A percentile compares a stretch with the other conserved stretches of the same genome.
Conservation (phyloP, 1,140 invertebrate genomes). For the Charaxes varanes region DNA sequence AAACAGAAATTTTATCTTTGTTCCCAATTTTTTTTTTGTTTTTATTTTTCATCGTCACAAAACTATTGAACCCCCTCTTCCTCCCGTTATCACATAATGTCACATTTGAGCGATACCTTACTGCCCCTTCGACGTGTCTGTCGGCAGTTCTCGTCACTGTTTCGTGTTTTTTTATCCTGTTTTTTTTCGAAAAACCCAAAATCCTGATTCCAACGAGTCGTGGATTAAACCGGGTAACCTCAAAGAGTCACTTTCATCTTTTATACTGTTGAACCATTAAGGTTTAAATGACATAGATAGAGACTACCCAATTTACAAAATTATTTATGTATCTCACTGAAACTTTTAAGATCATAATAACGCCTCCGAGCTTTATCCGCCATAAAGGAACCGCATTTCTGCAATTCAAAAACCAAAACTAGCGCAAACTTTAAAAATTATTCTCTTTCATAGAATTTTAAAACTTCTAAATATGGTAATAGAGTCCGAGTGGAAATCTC, state of each 20-base stretch:
- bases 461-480: constrained; percentile 19
- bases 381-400: constrained; percentile 13
- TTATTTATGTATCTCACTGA: not conserved
- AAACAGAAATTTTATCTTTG: too few species aligned
- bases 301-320: not conserved
- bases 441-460: constrained; percentile 14
- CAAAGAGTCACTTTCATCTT: not conserved
- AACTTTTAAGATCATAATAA: constrained; percentile 17
- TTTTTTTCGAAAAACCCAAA: too few species aligned
- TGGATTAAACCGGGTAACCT: too few species aligned
- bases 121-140: too few species aligned
- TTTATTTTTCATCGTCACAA: too few species aligned
- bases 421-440: constrained; percentile 13
- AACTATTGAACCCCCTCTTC: too few species aligned
- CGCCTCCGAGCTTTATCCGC: constrained; percentile 7
- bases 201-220: too few species aligned
- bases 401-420: constrained; percentile 17
- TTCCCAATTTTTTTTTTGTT: too few species aligned
- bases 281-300: not conserved
- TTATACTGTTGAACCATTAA: not conserved
- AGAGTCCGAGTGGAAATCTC: not conserved
- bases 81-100: too few species aligned
- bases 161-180: too few species aligned
- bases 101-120: too few species aligned
- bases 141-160: too few species aligned